Conservation (phyloP, 2,888 invertebrate genomes). For the Strigamia transsilvanica region DNA sequence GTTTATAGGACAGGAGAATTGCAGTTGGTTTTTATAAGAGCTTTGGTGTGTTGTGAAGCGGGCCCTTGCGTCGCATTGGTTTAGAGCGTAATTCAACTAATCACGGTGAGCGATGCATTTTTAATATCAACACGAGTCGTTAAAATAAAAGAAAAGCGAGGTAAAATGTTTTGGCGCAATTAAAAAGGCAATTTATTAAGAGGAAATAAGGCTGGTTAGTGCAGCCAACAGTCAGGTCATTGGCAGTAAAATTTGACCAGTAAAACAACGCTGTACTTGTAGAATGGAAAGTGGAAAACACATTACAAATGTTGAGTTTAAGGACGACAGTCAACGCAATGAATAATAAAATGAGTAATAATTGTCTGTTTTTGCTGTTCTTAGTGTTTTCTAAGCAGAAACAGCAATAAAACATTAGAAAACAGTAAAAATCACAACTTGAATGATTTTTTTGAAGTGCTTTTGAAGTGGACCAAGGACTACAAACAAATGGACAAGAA, state of each 20-base stretch:
- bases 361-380: too few species aligned
- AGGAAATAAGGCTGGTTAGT: neutral
- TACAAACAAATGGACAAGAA: too few species aligned
- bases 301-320: neutral
- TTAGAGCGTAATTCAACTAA: constrained; percentile 14
- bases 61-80: neutral
- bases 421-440: too few species aligned
- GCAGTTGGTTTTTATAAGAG: neutral
- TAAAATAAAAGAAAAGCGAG: neutral
- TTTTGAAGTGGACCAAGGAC: too few species aligned
- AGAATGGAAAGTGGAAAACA: neutral
- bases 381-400: too few species aligned
- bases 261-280: neutral
- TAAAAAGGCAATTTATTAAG: constrained; percentile 26
- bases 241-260: constrained; percentile 8
- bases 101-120: constrained; percentile 16
- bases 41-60: neutral
- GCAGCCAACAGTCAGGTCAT: neutral
- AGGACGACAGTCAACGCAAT: neutral
- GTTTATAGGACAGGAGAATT: too few species aligned
- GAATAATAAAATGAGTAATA: too few species aligned
- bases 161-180: constrained; percentile 11
- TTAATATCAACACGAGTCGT: constrained; percentile 1
- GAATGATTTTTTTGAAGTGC: too few species aligned
- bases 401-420: too few species aligned